Evolutionary conservation across 2,113 vertebrate species (phyloP).

Genomic region (Pithys albifrons): DNA sequence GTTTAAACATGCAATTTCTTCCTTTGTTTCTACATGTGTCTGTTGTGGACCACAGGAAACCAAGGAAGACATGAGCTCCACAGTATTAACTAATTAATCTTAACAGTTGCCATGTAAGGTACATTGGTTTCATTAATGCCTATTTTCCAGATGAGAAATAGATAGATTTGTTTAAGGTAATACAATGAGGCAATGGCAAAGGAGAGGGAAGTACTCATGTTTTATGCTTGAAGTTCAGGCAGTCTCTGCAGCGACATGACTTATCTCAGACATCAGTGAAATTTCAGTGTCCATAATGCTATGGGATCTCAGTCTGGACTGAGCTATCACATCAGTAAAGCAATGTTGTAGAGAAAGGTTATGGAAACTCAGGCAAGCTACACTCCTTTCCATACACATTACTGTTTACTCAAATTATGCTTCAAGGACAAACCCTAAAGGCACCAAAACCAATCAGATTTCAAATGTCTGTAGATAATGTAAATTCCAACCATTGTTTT

Average conservation of each 20-base stretch:
- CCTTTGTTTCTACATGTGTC: not conserved
- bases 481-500: not conserved
- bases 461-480: not conserved
- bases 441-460: not conserved
- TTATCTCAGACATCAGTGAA: not conserved
- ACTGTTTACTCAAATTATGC: not conserved
- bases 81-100: constrained; percentile 2
- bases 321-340: not conserved
- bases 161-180: not conserved
- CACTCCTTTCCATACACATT: not conserved
- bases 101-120: not conserved
- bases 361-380: not conserved
- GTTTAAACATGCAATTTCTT: not conserved
- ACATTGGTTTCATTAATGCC: constrained; percentile 4
- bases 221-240: not conserved
- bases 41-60: not conserved
- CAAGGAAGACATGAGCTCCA: not conserved
- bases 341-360: not conserved
- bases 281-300: not conserved
- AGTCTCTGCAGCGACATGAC: not conserved
- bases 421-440: not conserved
- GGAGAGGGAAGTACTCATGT: not conserved
- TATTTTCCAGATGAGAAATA: not conserved
- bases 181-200: not conserved
- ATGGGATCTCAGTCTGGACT: not conserved